Conservation (phyloP, 2,797 vertebrate species). For the Gila robusta region DNA sequence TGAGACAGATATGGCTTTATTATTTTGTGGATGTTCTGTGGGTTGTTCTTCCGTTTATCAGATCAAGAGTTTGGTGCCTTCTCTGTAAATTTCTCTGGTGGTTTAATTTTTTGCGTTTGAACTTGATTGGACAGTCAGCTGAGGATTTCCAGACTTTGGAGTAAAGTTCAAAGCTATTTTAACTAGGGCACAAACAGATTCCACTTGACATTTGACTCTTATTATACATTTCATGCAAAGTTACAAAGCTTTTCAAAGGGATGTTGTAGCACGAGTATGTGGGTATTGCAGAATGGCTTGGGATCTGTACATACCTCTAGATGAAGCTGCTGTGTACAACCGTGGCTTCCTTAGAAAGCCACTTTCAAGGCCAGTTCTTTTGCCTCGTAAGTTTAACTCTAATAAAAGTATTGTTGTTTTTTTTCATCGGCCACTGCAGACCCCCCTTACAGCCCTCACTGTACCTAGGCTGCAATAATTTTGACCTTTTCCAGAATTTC, state of each 20-base stretch:
- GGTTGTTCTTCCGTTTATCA: slow-evolving; percentile 55
- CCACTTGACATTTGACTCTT: slow-evolving; percentile 27
- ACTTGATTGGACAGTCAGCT: slow-evolving; percentile 14
- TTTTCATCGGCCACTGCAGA: slow-evolving; percentile 63
- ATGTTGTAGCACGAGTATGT: slow-evolving; percentile 35
- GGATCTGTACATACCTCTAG: slow-evolving; percentile 54
- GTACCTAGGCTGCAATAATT: slow-evolving; percentile 59
- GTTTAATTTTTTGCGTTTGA: slow-evolving; percentile 6
- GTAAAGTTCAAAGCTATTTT: not conserved
- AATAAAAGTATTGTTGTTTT: not conserved
- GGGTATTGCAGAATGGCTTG: slow-evolving; percentile 49
- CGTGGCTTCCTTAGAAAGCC: slow-evolving; percentile 59
- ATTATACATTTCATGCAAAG: slow-evolving; percentile 15
- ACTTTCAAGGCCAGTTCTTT: slow-evolving; percentile 61
- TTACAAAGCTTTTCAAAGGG: slow-evolving; percentile 39
- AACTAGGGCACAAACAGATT: slow-evolving; percentile 41
- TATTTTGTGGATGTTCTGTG: slow-evolving; percentile 47
- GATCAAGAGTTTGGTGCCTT: slow-evolving; percentile 78
- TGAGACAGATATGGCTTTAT: slow-evolving; percentile 41
- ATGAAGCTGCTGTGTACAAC: slow-evolving; percentile 63
- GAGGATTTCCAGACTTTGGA: slow-evolving; percentile 24
- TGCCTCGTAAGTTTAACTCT: slow-evolving; percentile 56
- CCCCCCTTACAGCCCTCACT: slow-evolving; percentile 60
- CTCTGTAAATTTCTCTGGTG: slow-evolving; percentile 61
- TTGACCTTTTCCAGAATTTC: slow-evolving; percentile 68